Conservation (phyloP, 2,113 vertebrate genomes). For the Sebastes schlegelii region DNA sequence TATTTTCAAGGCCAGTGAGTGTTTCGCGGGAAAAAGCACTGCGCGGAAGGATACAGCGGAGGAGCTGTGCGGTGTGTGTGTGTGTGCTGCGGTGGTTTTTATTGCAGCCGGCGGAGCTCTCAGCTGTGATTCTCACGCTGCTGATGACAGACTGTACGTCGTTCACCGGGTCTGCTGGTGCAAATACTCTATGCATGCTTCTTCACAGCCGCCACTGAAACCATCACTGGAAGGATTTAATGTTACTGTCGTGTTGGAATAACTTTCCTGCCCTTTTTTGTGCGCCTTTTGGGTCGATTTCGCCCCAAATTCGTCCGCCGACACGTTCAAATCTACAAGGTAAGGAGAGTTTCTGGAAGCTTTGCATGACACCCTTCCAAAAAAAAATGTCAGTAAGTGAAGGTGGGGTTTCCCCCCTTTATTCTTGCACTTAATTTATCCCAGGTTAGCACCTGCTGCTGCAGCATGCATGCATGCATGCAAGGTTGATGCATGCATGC, state of each 20-base stretch:
- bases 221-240: constrained; percentile 66
- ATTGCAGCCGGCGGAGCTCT: constrained; percentile 40
- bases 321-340: constrained; percentile 55
- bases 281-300: constrained; percentile 26
- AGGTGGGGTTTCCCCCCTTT: background rate
- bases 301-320: constrained; percentile 20
- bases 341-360: constrained; percentile 58
- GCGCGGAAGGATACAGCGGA: constrained; percentile 34
- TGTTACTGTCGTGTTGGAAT: constrained; percentile 68
- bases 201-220: constrained; percentile 26
- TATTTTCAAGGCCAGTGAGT: background rate
- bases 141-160: constrained; percentile 38
- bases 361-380: background rate
- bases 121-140: constrained; percentile 73
- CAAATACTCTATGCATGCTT: constrained; percentile 37
- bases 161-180: constrained; percentile 32
- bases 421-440: constrained; percentile 9
- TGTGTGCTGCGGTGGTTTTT: constrained; percentile 47
- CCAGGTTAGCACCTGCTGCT: constrained; percentile 63
- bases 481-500: constrained; percentile 45
- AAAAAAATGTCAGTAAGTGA: background rate
- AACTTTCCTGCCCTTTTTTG: constrained; percentile 41
- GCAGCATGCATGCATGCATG: constrained; percentile 48
- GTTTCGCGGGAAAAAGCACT: constrained; percentile 74
- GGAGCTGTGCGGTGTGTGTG: too few species aligned